phyloP scores from a whole-genome alignment of 2,797 vertebrate genomes.

The Notamacropus eugenii region DNA sequence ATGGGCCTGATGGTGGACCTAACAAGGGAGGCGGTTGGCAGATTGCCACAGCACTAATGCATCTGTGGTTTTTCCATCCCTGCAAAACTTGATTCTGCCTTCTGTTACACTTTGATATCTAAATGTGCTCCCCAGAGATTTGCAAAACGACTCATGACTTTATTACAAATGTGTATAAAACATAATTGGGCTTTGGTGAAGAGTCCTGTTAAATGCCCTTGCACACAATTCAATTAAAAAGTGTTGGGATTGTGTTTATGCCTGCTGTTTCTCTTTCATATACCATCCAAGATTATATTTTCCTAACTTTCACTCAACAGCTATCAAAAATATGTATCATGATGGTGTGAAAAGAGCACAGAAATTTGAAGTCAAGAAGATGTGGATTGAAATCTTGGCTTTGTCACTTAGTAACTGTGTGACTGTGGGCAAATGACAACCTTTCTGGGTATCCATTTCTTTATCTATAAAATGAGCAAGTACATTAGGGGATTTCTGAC shows the following conservation, averaged over 20 bases:
- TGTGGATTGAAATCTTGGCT: not conserved
- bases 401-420: not conserved
- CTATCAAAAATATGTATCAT: not conserved
- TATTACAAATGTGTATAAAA: constrained; percentile 49
- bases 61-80: constrained; percentile 71
- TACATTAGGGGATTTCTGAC: not conserved
- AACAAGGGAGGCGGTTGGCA: constrained; percentile 70
- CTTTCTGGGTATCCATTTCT: not conserved
- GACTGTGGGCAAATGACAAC: not conserved
- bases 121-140: constrained; percentile 60
- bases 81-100: constrained; percentile 65
- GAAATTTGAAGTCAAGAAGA: not conserved
- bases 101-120: constrained; percentile 62
- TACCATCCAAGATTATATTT: not conserved
- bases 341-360: not conserved
- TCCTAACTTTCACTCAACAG: constrained; percentile 8
- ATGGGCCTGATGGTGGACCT: constrained; percentile 68
- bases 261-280: not conserved
- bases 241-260: not conserved
- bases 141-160: constrained; percentile 17
- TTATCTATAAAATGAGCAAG: not conserved
- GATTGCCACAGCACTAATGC: constrained; percentile 72
- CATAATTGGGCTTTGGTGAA: constrained; percentile 19
- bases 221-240: not conserved
- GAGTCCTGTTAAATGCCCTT: constrained; percentile 1